phyloP scores from a whole-genome alignment of 2,888 invertebrate genomes.

The Tridacna crocea region DNA sequence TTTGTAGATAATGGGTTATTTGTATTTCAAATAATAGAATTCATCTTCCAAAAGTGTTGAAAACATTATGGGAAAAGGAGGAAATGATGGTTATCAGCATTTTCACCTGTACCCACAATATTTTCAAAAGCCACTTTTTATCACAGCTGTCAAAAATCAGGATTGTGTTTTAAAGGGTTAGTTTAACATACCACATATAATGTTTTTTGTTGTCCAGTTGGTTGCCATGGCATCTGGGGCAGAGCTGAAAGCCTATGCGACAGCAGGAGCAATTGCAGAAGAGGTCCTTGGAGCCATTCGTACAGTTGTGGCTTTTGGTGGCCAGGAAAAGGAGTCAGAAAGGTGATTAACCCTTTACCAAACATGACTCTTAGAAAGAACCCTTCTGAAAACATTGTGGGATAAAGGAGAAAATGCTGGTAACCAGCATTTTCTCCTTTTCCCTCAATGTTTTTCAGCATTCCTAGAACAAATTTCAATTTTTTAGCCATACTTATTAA shows the following conservation, averaged over 20 bases:
- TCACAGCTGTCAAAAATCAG: neutral
- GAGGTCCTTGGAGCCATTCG: constrained; percentile 84
- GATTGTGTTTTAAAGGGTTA: neutral
- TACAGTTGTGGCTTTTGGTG: constrained; percentile 84
- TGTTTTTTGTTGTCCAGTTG: constrained; percentile 55
- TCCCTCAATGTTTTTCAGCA: too few relatives aligned
- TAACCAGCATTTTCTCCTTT: too few relatives aligned
- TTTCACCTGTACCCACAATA: neutral
- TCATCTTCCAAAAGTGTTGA: neutral
- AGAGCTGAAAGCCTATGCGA: constrained; percentile 87
- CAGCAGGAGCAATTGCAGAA: constrained; percentile 84
- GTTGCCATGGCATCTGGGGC: constrained; percentile 78
- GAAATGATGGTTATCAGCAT: neutral
- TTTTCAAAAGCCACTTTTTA: neutral
- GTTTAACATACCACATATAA: too few relatives aligned
- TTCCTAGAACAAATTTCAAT: too few relatives aligned
- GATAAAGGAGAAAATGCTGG: too few relatives aligned
- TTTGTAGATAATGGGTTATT: too few relatives aligned
- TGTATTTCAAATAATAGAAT: too few relatives aligned
- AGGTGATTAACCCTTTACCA: too few relatives aligned
- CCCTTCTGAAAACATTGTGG: too few relatives aligned
- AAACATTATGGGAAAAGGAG: neutral
- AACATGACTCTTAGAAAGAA: too few relatives aligned
- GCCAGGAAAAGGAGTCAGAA: constrained; percentile 81
- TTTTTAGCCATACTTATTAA: too few relatives aligned